Percentiles rank a stretch among this genome's conserved stretches.
Conservation (phyloP, 2,888 invertebrate genomes). For the Lasioglossum pauxillum region DNA sequence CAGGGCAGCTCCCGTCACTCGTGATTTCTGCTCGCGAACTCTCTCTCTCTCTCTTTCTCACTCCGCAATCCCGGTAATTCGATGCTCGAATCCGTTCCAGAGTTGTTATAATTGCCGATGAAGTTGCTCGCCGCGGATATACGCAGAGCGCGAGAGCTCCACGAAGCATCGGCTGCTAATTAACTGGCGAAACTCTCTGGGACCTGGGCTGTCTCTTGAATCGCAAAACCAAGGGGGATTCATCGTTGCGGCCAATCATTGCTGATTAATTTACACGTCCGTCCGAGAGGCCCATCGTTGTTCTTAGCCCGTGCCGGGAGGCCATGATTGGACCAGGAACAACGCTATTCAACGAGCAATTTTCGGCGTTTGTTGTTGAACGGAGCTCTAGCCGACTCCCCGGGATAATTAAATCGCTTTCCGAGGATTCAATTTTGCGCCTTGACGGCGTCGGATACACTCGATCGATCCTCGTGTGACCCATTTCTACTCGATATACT, state of each 20-base stretch:
- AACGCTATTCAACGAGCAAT: conserved; percentile 11
- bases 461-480: neutral
- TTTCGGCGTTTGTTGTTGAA: neutral
- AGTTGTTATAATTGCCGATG: conserved; percentile 50
- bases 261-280: conserved; percentile 45
- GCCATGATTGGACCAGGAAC: conserved; percentile 1
- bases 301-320: neutral
- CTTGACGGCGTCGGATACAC: neutral
- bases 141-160: neutral
- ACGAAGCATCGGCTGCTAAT: conserved; percentile 38
- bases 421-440: neutral
- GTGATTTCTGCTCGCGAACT: neutral
- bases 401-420: conserved; percentile 17
- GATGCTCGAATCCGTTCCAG: conserved; percentile 13
- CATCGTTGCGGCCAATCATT: conserved; percentile 37
- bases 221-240: conserved; percentile 5
- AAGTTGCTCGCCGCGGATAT: conserved; percentile 30
- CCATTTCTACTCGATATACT: neutral
- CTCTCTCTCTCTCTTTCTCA: neutral
- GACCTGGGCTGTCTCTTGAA: conserved; percentile 6
- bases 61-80: conserved; percentile 35
- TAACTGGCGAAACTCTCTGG: conserved; percentile 34
- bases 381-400: neutral
- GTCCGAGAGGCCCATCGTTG: neutral
- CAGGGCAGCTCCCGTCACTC: conserved; percentile 2